Base-by-base conservation (phyloP, 2,797 vertebrate species). In the Malacoctenus gilli region DNA sequence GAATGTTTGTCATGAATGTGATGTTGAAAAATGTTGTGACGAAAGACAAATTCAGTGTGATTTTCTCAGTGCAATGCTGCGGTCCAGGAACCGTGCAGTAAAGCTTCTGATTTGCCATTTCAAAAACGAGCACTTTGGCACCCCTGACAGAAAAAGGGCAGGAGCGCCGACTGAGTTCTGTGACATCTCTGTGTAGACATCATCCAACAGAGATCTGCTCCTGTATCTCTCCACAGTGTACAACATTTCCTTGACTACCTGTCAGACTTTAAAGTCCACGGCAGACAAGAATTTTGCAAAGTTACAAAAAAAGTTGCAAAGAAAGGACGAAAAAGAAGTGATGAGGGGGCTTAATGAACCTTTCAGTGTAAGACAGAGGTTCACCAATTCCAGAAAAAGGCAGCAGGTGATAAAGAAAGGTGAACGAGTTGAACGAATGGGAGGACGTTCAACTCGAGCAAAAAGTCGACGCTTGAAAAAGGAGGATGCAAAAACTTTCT, bases 381-480 rank as follows among this genome's bases (percentile, higher is more conserved):
- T 52, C 46, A 36, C 22, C 34, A 32, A 41, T 25, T 55, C n/a
- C 38, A 59, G 53, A 63, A 49, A 31, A 54, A 50, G 51, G 30
- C 21, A 38, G 22, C 8, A 22, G 49, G 30, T 43, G n/a, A 43
- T n/a, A 22, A 32, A 21, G 49, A 8, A 11, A 52, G 11, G 46
- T 48, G 31, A 15, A 34, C 19, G 25, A 25, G 23, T 58, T 46
- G 60, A 28, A 38, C 44, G 30, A 40, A 65, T 10, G 4, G 28
- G 23, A 49, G 59, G 28, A 64, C 14, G 41, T 57, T 59, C 66
- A 54, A 59, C n/a, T 23, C 35, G 50, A 59, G 48, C 53, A 75
- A 63, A 68, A 21, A 12, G 14, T 21, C 48, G 35, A 37, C 36
- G 44, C 34, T 16, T 40, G 3, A 4, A 44, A 42, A 44, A 22